Conservation (phyloP, 2,888 invertebrate species). For the Napeogenes inachia region DNA sequence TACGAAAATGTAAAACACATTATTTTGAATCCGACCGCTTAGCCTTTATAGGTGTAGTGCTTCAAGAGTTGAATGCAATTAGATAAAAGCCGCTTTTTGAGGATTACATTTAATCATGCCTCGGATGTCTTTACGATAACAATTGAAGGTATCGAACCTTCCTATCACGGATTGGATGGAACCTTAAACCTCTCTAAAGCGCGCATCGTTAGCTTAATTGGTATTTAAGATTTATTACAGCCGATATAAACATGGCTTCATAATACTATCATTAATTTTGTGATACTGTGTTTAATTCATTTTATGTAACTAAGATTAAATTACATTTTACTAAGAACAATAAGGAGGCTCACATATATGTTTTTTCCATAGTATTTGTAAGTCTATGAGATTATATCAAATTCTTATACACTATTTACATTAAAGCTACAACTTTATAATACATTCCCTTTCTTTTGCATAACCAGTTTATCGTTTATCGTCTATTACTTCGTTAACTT, state of each 20-base stretch:
- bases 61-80: constrained; percentile 70
- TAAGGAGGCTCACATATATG: too few species aligned
- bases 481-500: too few species aligned
- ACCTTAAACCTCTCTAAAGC: constrained; percentile 19
- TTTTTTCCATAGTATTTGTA: too few species aligned
- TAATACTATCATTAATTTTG: not conserved
- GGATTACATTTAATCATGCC: constrained; percentile 55
- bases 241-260: not conserved
- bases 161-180: constrained; percentile 22
- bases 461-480: too few species aligned
- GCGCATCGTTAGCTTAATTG: constrained; percentile 24
- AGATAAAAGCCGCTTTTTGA: constrained; percentile 67
- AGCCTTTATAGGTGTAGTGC: constrained; percentile 74
- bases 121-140: constrained; percentile 54
- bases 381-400: too few species aligned
- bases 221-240: constrained; percentile 17
- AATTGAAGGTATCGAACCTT: constrained; percentile 29
- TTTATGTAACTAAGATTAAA: too few species aligned
- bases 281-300: too few species aligned
- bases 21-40: constrained; percentile 76
- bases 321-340: too few species aligned
- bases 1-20: constrained; percentile 76
- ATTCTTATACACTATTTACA: too few species aligned
- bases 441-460: too few species aligned
- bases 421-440: too few species aligned